Percentiles rank a stretch among this genome's conserved stretches.
Conservation (phyloP, 1,140 invertebrate species). For the Lucilia cuprina region DNA sequence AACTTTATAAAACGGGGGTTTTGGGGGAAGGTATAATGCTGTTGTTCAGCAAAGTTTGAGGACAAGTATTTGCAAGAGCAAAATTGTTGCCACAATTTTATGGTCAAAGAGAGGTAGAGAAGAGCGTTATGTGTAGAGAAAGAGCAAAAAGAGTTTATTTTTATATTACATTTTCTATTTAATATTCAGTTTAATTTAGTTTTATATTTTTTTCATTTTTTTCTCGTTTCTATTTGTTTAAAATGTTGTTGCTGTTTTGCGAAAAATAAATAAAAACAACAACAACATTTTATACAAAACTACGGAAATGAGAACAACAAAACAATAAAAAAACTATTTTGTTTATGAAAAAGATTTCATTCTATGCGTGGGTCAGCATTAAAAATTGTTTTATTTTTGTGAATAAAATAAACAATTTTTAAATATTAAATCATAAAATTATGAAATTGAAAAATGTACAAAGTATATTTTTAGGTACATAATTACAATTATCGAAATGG, state of each 20-base stretch:
- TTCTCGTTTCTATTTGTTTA: not conserved
- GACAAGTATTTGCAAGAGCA: slow-evolving; percentile 3
- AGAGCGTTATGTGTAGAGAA: not conserved
- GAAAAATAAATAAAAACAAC: not conserved
- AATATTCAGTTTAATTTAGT: not conserved
- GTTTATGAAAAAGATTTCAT: not conserved
- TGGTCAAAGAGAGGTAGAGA: not conserved
- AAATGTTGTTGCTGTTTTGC: not conserved
- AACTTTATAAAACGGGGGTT: not conserved
- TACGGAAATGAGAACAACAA: slow-evolving; percentile 9
- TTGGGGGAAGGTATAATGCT: not conserved
- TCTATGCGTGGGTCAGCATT: not conserved
- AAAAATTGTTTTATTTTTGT: not conserved
- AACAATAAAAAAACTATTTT: not conserved
- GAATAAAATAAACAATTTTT: too few species aligned
- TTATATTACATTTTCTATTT: not conserved
- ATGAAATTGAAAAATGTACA: too few species aligned
- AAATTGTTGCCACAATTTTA: not conserved
- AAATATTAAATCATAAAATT: too few species aligned
- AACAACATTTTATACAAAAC: not conserved
- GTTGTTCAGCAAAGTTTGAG: not conserved
- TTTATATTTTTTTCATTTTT: not conserved
- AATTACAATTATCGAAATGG: too few species aligned
- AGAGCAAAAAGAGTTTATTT: not conserved
- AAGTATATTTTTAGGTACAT: too few species aligned